These are phyloP conservation scores for Chaitophorus viminalis DNA, from an alignment of 2,888 invertebrate genomes.

Conservation along the genomic window DNA sequence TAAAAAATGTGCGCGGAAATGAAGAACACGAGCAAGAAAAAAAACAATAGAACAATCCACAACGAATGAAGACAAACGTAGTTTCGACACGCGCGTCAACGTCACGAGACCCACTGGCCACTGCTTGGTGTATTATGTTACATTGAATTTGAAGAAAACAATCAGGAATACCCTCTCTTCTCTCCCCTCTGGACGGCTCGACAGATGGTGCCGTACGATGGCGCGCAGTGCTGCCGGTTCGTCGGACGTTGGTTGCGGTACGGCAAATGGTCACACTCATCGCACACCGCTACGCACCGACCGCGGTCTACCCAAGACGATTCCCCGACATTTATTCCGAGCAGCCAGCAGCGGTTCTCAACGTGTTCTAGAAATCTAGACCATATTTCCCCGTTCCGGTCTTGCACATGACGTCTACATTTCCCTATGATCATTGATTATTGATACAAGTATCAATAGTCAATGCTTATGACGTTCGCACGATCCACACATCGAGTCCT, in stretches of 20 bases:
- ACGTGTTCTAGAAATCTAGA: too few relatives aligned
- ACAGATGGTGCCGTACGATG: background rate
- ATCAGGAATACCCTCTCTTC: constrained; percentile 8
- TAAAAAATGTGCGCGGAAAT: background rate
- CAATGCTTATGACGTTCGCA: too few relatives aligned
- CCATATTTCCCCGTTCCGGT: too few relatives aligned
- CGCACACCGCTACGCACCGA: background rate
- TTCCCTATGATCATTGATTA: too few relatives aligned
- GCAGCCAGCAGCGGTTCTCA: background rate
- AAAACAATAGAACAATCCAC: background rate
- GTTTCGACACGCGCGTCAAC: background rate
- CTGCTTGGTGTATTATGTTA: constrained; percentile 29
- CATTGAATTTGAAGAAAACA: constrained; percentile 60
- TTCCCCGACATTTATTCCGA: too few relatives aligned
- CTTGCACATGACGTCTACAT: too few relatives aligned
- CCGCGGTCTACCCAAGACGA: background rate
- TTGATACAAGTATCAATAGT: too few relatives aligned
- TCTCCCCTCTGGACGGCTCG: constrained; percentile 15
- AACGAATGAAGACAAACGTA: background rate
- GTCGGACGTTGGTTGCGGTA: background rate
- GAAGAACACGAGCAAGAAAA: background rate
- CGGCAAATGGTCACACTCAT: background rate
- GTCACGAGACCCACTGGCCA: constrained; percentile 3
- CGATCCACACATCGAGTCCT: too few relatives aligned
- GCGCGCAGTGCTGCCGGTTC: constrained; percentile 1